Evolutionary conservation across 2,113 vertebrate genomes (phyloP).

Genomic region (Sinocyclocheilus anophthalmus): DNA sequence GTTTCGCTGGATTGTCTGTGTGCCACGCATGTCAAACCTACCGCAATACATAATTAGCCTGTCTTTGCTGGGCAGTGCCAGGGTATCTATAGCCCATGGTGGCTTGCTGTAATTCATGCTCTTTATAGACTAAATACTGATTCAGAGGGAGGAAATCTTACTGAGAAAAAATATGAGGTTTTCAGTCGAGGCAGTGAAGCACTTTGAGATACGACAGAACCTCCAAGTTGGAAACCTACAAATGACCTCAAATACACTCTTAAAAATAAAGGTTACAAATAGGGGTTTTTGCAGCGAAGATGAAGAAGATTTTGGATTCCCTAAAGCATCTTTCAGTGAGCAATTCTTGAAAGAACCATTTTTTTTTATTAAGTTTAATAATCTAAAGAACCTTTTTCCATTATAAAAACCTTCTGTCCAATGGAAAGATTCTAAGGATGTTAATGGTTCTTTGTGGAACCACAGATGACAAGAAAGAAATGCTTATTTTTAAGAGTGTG

Average conservation of each 20-base stretch:
- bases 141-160: slow-evolving; percentile 17
- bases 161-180: slow-evolving; percentile 26
- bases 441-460: too few species aligned
- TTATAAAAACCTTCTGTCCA: background rate
- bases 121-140: slow-evolving; percentile 25
- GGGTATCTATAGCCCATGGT: slow-evolving; percentile 53
- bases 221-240: background rate
- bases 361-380: too few species aligned
- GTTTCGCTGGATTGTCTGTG: slow-evolving; percentile 23
- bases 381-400: too few species aligned
- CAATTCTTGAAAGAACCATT: too few species aligned
- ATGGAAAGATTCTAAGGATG: too few species aligned
- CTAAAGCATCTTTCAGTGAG: too few species aligned
- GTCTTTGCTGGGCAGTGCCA: slow-evolving; percentile 38
- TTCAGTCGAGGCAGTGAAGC: slow-evolving; percentile 21
- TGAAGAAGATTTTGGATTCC: too few species aligned
- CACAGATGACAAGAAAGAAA: too few species aligned
- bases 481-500: too few species aligned
- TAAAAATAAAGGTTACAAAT: background rate
- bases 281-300: too few species aligned
- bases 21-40: slow-evolving; percentile 39
- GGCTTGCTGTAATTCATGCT: slow-evolving; percentile 44
- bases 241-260: background rate
- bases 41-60: slow-evolving; percentile 48
- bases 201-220: background rate